A percentile compares a stretch with the other conserved stretches of the same genome.
Evolutionary conservation across 2,797 vertebrate genomes (phyloP).

Genomic region (Spheniscus humboldti): DNA sequence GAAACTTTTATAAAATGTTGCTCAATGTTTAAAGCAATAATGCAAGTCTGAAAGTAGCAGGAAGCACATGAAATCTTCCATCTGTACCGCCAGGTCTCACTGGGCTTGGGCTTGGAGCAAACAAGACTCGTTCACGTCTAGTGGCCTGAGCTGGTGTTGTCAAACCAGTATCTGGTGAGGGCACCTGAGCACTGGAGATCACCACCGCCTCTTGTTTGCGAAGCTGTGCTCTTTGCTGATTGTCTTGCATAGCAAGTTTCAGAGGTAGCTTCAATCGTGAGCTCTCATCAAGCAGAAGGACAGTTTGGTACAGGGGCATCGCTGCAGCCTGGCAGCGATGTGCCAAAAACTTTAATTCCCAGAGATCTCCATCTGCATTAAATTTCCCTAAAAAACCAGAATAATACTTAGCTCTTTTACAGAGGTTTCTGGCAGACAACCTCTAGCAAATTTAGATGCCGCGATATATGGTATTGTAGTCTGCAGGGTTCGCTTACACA

Average conservation of each 20-base stretch:
- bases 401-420: neutral
- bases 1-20: neutral
- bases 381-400: neutral
- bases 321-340: neutral
- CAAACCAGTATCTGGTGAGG: neutral
- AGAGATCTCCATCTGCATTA: neutral
- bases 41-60: neutral
- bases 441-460: neutral
- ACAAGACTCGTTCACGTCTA: neutral
- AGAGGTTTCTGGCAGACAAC: neutral
- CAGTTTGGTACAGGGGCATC: neutral
- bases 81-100: neutral
- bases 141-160: neutral
- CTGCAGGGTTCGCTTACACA: neutral
- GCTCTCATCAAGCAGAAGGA: neutral
- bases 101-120: neutral
- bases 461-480: rapidly evolving
- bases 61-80: neutral
- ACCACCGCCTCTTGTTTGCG: neutral
- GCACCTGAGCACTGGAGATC: neutral
- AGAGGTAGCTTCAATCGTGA: neutral
- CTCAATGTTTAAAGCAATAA: neutral
- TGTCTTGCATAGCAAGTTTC: neutral
- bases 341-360: neutral
- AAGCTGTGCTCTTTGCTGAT: neutral